A percentile compares a stretch with the other conserved stretches of the same genome.
Evolutionary conservation across 2,113 vertebrate species (phyloP).

Genomic region (Ranitomeya imitator): DNA sequence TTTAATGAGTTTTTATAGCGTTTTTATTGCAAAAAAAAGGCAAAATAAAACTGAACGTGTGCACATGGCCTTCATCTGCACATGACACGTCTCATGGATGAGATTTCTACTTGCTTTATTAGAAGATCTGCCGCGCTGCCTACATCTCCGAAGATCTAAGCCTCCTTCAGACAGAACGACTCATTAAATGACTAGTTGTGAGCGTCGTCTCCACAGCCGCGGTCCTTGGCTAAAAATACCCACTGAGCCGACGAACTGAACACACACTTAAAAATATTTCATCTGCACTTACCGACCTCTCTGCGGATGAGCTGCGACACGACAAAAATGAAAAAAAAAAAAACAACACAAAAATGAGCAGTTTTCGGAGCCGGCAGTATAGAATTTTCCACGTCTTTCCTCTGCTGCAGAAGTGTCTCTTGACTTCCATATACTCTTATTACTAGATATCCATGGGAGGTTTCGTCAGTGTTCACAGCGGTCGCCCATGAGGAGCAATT

Average conservation of each 20-base stretch:
- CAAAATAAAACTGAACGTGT: too few relatives aligned
- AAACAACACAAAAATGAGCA: neutral
- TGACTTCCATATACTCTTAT: neutral
- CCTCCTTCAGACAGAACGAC: neutral
- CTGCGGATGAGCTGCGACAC: neutral
- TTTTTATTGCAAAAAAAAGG: too few relatives aligned
- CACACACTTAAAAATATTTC: neutral
- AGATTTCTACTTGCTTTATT: neutral
- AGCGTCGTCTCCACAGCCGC: too few relatives aligned
- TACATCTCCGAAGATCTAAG: neutral
- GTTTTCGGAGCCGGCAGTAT: neutral
- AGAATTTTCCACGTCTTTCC: neutral
- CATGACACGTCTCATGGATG: neutral
- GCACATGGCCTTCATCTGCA: too few relatives aligned
- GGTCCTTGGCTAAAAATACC: neutral
- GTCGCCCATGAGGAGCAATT: too few relatives aligned
- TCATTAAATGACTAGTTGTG: constrained; percentile 31
- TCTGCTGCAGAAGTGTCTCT: neutral
- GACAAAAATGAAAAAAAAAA: neutral
- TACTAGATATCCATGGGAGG: too few relatives aligned
- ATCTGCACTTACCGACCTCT: neutral
- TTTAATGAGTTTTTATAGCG: too few relatives aligned
- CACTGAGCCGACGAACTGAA: neutral
- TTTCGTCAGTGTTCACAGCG: too few relatives aligned
- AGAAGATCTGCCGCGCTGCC: neutral